Conservation (phyloP, 2,797 vertebrate genomes). For the Sebastes umbrosus region DNA sequence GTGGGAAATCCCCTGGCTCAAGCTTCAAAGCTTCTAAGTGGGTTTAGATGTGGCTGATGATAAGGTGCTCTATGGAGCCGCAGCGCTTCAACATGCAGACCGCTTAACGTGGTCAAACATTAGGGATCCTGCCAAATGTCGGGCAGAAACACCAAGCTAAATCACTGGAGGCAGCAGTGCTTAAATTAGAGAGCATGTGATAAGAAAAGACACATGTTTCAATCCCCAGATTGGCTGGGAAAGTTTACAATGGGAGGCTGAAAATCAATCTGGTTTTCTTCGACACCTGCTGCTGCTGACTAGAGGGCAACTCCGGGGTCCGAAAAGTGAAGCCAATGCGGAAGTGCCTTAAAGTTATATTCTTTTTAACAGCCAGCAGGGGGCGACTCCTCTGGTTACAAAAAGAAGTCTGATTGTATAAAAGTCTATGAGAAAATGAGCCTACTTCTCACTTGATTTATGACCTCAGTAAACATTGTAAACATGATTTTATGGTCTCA, state of each 20-base stretch:
- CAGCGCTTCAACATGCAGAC: slow-evolving; percentile 30
- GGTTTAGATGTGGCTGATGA: slow-evolving; percentile 69
- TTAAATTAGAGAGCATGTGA: not conserved
- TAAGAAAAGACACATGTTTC: slow-evolving; percentile 7
- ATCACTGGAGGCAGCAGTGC: not conserved
- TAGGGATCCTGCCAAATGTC: slow-evolving; percentile 25
- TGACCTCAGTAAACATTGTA: no score
- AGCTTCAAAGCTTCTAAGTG: slow-evolving; percentile 68
- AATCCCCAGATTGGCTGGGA: not conserved
- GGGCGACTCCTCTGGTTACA: no score
- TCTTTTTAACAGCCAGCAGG: no score
- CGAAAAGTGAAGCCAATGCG: no score
- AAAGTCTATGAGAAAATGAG: no score
- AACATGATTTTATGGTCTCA: no score
- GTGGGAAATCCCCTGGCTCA: slow-evolving; percentile 72
- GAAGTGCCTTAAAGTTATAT: no score
- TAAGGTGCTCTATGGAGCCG: slow-evolving; percentile 22
- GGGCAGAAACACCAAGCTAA: not conserved
- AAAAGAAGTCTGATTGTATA: no score
- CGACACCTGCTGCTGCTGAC: not conserved
- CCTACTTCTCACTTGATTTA: no score
- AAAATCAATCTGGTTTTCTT: not conserved
- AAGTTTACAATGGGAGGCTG: not conserved
- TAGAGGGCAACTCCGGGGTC: no score
- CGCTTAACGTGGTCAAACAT: slow-evolving; percentile 33